Conservation (phyloP, 2,888 invertebrate species). For the Tribolium freemani region DNA sequence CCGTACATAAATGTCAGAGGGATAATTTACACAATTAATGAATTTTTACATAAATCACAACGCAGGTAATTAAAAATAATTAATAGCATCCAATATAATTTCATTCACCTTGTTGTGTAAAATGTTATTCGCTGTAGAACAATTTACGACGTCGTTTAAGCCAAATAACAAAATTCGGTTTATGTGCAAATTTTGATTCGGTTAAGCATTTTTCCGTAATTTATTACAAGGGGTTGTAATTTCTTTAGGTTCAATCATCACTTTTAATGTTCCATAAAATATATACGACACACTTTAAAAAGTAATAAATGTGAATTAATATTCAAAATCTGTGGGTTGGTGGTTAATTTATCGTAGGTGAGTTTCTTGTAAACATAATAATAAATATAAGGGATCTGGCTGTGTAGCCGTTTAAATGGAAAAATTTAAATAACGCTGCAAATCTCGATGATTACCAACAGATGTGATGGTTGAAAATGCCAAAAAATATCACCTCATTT, state of each 20-base stretch:
- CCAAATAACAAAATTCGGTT: conserved; percentile 26
- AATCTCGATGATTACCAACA: conserved; percentile 47
- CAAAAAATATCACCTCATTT: conserved; percentile 52
- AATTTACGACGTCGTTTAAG: conserved; percentile 38
- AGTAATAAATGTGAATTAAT: conserved; percentile 60
- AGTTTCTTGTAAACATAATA: conserved; percentile 32
- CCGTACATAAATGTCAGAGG: conserved; percentile 33
- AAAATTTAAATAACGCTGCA: conserved; percentile 48
- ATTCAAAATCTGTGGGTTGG: conserved; percentile 57
- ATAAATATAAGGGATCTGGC: conserved; percentile 26
- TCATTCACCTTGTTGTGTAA: conserved; percentile 49
- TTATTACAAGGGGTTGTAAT: conserved; percentile 14
- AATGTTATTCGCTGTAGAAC: conserved; percentile 39
- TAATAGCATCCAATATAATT: conserved; percentile 53
- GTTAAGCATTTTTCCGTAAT: conserved; percentile 5
- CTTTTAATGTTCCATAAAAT: conserved; percentile 64
- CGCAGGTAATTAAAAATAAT: conserved; percentile 49
- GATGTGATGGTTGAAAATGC: conserved; percentile 51
- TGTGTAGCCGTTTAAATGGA: conserved; percentile 40
- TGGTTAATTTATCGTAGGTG: conserved; percentile 27
- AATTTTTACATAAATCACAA: conserved; percentile 51
- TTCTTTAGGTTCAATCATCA: conserved; percentile 54
- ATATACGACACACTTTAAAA: conserved; percentile 63
- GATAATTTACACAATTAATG: conserved; percentile 46
- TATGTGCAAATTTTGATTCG: conserved; percentile 1